These are phyloP conservation scores for Phacellophora camtschatica DNA, from an alignment of 30 jellyfish, hydroid and myxozoan genomes.

Conservation along the genomic window DNA sequence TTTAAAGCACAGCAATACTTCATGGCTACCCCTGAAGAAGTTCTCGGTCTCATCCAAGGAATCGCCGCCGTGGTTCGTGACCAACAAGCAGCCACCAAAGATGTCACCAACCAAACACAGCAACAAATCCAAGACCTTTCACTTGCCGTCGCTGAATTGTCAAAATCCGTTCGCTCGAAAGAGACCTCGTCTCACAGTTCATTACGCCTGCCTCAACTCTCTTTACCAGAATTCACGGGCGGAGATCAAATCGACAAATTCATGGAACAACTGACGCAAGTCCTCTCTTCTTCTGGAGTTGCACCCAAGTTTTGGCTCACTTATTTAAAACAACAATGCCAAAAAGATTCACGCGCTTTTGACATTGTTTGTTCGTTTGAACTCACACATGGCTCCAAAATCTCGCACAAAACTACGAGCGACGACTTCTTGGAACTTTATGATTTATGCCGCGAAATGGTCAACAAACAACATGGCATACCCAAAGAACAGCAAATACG, in stretches of 20 bases:
- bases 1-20: too few relatives aligned
- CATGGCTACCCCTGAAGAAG: too few relatives aligned
- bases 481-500: slow-evolving; percentile 23
- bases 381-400: background rate
- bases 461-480: background rate
- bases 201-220: background rate
- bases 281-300: slow-evolving; percentile 8
- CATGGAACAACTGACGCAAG: slow-evolving; percentile 22
- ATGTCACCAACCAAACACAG: background rate
- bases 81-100: background rate
- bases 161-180: too few relatives aligned
- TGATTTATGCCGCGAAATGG: background rate
- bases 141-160: background rate
- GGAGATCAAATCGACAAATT: slow-evolving; percentile 1
- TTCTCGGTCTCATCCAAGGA: background rate
- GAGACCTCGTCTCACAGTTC: background rate
- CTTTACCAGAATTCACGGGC: slow-evolving; percentile 25
- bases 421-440: background rate
- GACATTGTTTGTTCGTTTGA: slow-evolving; percentile 9
- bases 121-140: background rate
- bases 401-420: background rate
- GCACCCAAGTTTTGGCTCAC: background rate
- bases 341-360: slow-evolving; percentile 30
- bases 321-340: slow-evolving; percentile 41
- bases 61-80: background rate